phyloP scores from a whole-genome alignment of 1,140 invertebrate genomes.

The Panagrolaimus sp. region DNA sequence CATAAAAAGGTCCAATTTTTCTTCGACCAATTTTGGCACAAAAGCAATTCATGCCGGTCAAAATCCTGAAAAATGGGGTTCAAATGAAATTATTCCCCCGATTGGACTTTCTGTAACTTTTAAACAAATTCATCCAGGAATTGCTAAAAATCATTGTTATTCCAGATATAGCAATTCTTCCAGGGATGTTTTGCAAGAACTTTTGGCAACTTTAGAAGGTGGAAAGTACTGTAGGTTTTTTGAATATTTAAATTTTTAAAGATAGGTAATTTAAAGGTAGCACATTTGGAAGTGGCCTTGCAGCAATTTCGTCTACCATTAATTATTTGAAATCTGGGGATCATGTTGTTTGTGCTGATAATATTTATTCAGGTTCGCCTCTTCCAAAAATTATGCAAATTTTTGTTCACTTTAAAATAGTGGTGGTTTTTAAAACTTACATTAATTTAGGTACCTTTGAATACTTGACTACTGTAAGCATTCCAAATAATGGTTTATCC shows the following conservation, averaged over 20 bases:
- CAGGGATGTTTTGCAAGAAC: slow-evolving; percentile 78
- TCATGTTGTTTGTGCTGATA: slow-evolving; percentile 82
- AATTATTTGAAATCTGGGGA: slow-evolving; percentile 77
- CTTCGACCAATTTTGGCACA: no score
- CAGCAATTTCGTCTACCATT: slow-evolving; percentile 72
- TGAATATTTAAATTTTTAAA: background rate
- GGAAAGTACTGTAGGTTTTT: slow-evolving; percentile 72
- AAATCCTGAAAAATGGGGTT: background rate
- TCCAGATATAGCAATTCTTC: slow-evolving; percentile 82
- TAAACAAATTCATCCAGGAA: slow-evolving; percentile 76
- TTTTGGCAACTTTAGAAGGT: slow-evolving; percentile 80
- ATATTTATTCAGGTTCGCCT: slow-evolving; percentile 78
- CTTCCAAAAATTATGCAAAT: slow-evolving; percentile 64
- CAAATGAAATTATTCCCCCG: slow-evolving; percentile 74
- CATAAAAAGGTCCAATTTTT: no score
- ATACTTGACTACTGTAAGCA: background rate
- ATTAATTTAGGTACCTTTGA: background rate
- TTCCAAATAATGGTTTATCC: background rate
- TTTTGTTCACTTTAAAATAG: slow-evolving; percentile 22
- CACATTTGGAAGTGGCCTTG: slow-evolving; percentile 81
- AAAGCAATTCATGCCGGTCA: background rate
- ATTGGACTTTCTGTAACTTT: slow-evolving; percentile 87
- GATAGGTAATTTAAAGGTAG: slow-evolving; percentile 62
- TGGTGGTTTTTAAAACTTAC: slow-evolving; percentile 1
- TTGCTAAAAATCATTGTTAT: slow-evolving; percentile 67